Conservation (phyloP, 2,113 vertebrate genomes). For the Nematolebias whitei region DNA sequence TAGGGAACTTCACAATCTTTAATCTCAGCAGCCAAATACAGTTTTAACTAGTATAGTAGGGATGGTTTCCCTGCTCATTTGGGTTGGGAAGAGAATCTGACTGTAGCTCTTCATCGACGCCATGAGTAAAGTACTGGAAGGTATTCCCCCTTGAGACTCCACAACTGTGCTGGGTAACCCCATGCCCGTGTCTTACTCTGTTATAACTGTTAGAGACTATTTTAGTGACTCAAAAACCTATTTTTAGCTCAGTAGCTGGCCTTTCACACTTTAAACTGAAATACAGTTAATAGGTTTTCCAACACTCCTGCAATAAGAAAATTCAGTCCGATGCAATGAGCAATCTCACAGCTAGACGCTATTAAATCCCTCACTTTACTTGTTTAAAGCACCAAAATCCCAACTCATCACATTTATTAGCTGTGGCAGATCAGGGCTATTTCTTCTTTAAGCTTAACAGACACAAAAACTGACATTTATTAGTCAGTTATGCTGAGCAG, state of each 20-base stretch:
- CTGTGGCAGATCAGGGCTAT: slow-evolving; percentile 29
- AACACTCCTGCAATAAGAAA: neutral
- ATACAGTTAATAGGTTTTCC: neutral
- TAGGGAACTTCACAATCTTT: too few relatives aligned
- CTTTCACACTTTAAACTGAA: neutral
- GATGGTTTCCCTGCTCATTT: too few relatives aligned
- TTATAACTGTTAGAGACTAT: too few relatives aligned
- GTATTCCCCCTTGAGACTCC: too few relatives aligned
- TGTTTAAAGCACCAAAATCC: slow-evolving; percentile 19
- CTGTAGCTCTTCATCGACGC: too few relatives aligned
- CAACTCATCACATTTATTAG: slow-evolving; percentile 23
- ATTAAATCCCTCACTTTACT: neutral
- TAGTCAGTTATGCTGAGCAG: slow-evolving; percentile 19
- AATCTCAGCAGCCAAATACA: too few relatives aligned
- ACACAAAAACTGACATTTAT: slow-evolving; percentile 30
- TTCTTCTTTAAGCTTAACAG: slow-evolving; percentile 16
- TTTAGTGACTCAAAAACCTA: neutral
- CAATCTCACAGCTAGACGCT: neutral
- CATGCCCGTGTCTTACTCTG: too few relatives aligned
- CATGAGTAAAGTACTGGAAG: too few relatives aligned
- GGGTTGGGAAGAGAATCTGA: too few relatives aligned
- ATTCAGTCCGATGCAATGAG: neutral
- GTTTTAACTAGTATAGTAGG: too few relatives aligned
- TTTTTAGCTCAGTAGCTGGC: neutral
- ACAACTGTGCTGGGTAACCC: too few relatives aligned